Conservation (phyloP, 2,888 invertebrate genomes). For the Sminthurinus aureus region DNA sequence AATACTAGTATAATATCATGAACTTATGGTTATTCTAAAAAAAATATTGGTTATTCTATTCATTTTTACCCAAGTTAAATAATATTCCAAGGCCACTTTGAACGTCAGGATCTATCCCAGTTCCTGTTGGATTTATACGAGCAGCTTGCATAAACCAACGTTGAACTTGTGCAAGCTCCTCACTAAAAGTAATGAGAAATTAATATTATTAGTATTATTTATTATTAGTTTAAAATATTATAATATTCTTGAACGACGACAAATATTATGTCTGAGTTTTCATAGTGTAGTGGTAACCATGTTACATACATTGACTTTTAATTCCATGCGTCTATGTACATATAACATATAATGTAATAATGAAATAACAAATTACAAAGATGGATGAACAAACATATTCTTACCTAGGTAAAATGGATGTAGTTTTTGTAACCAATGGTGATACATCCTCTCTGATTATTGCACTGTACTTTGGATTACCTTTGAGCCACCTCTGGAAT, state of each 20-base stretch:
- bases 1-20: no score
- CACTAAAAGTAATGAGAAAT: constrained; percentile 62
- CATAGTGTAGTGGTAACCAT: no score
- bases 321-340: not conserved
- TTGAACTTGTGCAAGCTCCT: constrained; percentile 73
- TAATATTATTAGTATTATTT: no score
- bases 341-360: not conserved
- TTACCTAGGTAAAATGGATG: constrained; percentile 53
- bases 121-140: constrained; percentile 73
- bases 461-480: constrained; percentile 64
- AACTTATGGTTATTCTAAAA: no score
- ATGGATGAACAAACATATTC: no score
- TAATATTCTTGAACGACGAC: no score
- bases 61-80: constrained; percentile 92
- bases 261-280: no score
- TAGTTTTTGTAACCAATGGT: constrained; percentile 44
- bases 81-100: constrained; percentile 94
- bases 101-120: constrained; percentile 84
- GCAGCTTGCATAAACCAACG: constrained; percentile 81
- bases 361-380: no score
- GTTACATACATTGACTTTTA: no score
- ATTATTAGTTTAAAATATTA: no score
- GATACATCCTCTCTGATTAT: constrained; percentile 61
- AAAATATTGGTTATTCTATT: no score
- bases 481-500: constrained; percentile 60